Evolutionary conservation across 1,140 invertebrate genomes (phyloP).

Genomic region (Drosophila kurseongensis): DNA sequence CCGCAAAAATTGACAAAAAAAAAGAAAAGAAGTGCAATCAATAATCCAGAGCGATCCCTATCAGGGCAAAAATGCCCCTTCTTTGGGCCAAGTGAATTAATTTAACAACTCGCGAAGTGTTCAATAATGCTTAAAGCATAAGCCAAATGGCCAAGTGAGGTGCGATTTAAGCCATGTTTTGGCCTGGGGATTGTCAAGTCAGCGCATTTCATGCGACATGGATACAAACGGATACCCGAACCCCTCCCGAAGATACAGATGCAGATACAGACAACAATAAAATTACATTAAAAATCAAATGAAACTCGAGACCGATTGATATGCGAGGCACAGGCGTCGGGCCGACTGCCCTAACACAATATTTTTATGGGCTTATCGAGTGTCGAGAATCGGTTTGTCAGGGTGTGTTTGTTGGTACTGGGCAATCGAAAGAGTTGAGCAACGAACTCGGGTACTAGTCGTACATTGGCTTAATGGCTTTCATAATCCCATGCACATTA

Average conservation of each 20-base stretch:
- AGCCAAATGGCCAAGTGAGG: constrained; percentile 27
- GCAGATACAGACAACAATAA: constrained; percentile 35
- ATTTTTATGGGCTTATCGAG: constrained; percentile 48
- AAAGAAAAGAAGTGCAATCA: constrained; percentile 29
- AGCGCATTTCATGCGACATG: constrained; percentile 4
- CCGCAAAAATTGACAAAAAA: neutral
- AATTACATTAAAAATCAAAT: constrained; percentile 63
- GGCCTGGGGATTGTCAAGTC: constrained; percentile 20
- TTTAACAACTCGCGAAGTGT: neutral
- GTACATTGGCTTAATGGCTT: constrained; percentile 28
- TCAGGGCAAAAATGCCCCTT: constrained; percentile 1
- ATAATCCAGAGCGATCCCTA: constrained; percentile 13
- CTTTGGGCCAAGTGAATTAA: constrained; percentile 16
- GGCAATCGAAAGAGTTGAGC: constrained; percentile 48
- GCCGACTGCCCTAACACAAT: constrained; percentile 51
- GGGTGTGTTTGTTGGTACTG: constrained; percentile 5
- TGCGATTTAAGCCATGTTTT: constrained; percentile 24
- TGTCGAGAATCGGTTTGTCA: constrained; percentile 45
- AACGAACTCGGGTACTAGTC: constrained; percentile 49
- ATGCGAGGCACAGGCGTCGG: constrained; percentile 61
- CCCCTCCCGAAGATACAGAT: constrained; percentile 17
- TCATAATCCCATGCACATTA: constrained; percentile 49
- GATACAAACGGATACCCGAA: constrained; percentile 30
- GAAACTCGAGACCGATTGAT: constrained; percentile 70
- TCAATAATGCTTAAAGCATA: constrained; percentile 18